Conservation (phyloP, 1,140 invertebrate species). For the Thalassaphorura encarpata region DNA sequence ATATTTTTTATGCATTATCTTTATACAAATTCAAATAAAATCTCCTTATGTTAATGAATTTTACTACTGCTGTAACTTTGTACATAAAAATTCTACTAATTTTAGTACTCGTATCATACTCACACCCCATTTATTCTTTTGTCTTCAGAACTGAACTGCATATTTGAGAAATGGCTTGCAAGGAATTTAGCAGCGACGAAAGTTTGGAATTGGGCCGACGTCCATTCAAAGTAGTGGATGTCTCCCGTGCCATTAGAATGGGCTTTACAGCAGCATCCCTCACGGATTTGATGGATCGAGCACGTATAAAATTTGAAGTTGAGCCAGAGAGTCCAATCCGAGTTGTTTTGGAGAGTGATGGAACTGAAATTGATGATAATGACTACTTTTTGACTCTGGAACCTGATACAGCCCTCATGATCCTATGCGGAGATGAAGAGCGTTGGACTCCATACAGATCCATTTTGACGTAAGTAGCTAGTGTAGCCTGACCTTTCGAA, state of each 20-base stretch:
- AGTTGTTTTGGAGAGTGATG: slow-evolving; percentile 69
- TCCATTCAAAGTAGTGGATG: slow-evolving; percentile 57
- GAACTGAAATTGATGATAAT: slow-evolving; percentile 77
- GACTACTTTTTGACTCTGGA: slow-evolving; percentile 76
- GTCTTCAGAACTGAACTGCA: too few species aligned
- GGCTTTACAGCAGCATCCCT: slow-evolving; percentile 64
- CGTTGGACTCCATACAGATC: slow-evolving; percentile 50
- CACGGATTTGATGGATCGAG: slow-evolving; percentile 44
- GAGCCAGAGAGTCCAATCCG: slow-evolving; percentile 49
- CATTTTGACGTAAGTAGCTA: slow-evolving; percentile 29
- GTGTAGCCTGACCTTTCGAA: neutral
- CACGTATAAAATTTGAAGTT: slow-evolving; percentile 49
- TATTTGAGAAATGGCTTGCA: too few species aligned
- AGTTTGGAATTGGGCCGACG: neutral
- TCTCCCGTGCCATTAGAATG: slow-evolving; percentile 62
- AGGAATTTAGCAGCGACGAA: too few species aligned
- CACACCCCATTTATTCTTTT: too few species aligned
- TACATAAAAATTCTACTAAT: too few species aligned
- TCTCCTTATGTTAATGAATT: too few species aligned
- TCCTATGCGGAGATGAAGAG: slow-evolving; percentile 54
- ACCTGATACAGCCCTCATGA: slow-evolving; percentile 67
- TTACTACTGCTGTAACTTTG: too few species aligned
- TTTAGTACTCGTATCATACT: too few species aligned
- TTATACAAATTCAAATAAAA: too few species aligned
- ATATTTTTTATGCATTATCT: too few species aligned